Evolutionary conservation across 2,113 vertebrate species (phyloP), one percentile per base, ranked within the genome.

Genomic region (Alosa alosa): DNA sequence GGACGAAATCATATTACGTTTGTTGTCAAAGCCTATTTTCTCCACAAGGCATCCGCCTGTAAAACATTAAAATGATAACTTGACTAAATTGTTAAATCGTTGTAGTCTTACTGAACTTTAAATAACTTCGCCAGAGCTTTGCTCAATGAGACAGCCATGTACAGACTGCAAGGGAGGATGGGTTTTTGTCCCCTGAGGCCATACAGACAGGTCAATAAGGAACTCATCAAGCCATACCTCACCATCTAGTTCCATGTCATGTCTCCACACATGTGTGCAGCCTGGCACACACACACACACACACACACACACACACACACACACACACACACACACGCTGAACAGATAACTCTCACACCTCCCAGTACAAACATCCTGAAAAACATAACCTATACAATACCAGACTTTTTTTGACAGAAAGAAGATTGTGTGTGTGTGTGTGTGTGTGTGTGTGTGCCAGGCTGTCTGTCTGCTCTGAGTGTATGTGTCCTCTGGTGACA

Each of bases 171-270:
- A 17, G 72, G 25, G 3, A 78, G 36, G 55, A 60, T 4, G 72
- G 39, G 72, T 78, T 78, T 78, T 17, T 11, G 31, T 72, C n/a
- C 7, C 72, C 72, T 25, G 22, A 36, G 11, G 72, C 9, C 4
- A 78, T 39, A 39, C 15, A 78, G 31, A 39, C 10, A 78, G 31
- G 31, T 78, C 31, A 39, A 41, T 13, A 15, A 7, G 36, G 9
- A 72, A 36, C 13, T 75, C 60, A n/a, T 20, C n/a, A 75, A 9
- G 8, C 25, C 25, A 75, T 64, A n/a, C 4, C 68, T 75, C 68
- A 36, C 7, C 68, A 75, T 75, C 52, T 25, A 47, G 55, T 57
- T 68, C 84, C 45, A 78, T 82, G 50, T 86, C 20, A 50, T 18
- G 15, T 81, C 60, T 44, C 41, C 41, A 44, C 83, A 9, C 60